Percentiles rank a stretch among this genome's conserved stretches.
Evolutionary conservation across 2,797 vertebrate genomes (phyloP).

Genomic region (Crypturellus tataupa): DNA sequence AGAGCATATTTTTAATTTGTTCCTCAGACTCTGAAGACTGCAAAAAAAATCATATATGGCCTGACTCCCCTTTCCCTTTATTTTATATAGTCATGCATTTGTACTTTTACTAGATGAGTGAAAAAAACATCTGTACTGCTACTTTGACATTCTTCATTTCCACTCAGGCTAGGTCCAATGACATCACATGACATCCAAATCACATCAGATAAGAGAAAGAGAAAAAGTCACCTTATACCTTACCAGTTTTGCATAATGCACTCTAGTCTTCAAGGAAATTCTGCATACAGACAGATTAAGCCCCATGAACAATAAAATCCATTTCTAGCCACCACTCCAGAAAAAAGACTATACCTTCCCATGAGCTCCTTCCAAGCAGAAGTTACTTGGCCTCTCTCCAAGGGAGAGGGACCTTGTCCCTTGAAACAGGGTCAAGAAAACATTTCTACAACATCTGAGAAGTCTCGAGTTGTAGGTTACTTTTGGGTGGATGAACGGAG

Average conservation of each 20-base stretch:
- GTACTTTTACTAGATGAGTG: not conserved
- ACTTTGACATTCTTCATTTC: not conserved
- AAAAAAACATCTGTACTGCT: not conserved
- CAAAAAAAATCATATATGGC: not conserved
- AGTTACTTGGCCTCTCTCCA: not conserved
- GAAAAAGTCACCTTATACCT: not conserved
- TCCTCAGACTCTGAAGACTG: not conserved
- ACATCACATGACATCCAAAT: too few species aligned
- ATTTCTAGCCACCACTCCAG: not conserved
- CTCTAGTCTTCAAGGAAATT: not conserved
- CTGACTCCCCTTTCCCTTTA: not conserved
- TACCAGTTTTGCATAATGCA: not conserved
- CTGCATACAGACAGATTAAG: not conserved
- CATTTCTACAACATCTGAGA: not conserved
- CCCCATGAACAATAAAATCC: not conserved
- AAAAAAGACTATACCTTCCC: not conserved
- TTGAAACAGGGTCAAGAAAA: not conserved
- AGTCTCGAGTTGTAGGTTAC: slow-evolving; percentile 23
- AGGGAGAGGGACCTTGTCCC: too few species aligned
- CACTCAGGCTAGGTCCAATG: not conserved
- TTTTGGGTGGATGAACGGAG: not conserved
- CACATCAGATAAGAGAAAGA: not conserved
- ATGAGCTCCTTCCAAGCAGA: not conserved
- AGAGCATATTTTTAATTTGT: slow-evolving; percentile 18
- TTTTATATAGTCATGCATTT: not conserved